Conservation (phyloP, 1,140 invertebrate species). For the Ylistrum balloti region DNA sequence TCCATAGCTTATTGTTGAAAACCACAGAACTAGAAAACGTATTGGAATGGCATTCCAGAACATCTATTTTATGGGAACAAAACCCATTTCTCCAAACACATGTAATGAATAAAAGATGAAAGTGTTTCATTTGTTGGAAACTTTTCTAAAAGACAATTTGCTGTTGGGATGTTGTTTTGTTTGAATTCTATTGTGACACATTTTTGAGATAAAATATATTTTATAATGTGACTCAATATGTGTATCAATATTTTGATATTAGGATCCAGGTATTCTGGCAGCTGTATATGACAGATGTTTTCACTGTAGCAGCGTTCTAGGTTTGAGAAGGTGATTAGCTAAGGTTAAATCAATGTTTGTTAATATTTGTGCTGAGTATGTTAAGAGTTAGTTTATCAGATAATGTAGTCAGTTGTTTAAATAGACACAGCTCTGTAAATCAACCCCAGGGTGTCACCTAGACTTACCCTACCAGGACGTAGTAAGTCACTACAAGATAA, state of each 20-base stretch:
- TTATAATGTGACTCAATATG: neutral
- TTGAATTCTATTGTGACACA: too few species aligned
- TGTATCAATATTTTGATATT: neutral
- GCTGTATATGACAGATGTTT: too few species aligned
- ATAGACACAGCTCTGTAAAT: neutral
- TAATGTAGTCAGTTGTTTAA: neutral
- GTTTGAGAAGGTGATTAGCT: too few species aligned
- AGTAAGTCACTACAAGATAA: too few species aligned
- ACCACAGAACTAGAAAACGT: neutral
- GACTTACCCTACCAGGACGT: neutral
- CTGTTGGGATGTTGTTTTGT: too few species aligned
- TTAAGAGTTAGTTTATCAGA: constrained; percentile 29
- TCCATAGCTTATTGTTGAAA: neutral
- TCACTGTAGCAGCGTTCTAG: too few species aligned
- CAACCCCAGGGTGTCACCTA: neutral
- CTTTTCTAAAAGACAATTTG: neutral
- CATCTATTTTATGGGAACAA: neutral
- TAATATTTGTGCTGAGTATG: neutral
- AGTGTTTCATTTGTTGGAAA: neutral
- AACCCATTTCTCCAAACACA: neutral
- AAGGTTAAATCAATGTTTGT: constrained; percentile 21
- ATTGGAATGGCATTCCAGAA: neutral
- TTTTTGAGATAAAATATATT: neutral
- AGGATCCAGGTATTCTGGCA: too few species aligned
- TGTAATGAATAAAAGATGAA: neutral